Evolutionary conservation across 2,797 vertebrate genomes (phyloP).

Genomic region (Psittacula echo): DNA sequence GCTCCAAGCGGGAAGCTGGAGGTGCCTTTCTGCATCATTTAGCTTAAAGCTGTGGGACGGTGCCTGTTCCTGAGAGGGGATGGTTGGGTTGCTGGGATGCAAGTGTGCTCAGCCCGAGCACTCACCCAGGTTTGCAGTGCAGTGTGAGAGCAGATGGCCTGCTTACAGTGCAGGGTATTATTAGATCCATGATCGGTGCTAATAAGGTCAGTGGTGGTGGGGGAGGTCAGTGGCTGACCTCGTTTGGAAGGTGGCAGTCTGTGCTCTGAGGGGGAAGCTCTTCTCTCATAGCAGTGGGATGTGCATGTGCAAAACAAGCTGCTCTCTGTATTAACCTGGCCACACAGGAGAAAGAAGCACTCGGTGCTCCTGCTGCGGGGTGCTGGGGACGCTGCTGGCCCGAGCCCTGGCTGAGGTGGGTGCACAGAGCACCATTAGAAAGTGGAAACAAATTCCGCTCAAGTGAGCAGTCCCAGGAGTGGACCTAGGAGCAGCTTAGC

Average conservation of each 20-base stretch:
- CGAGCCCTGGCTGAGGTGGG: background rate
- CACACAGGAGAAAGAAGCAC: background rate
- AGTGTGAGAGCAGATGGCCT: constrained; percentile 63
- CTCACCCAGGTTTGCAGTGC: constrained; percentile 41
- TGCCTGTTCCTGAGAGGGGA: background rate
- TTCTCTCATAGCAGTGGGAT: background rate
- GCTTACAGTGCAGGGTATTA: constrained; percentile 66
- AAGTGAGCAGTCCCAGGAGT: background rate
- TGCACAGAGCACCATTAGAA: background rate
- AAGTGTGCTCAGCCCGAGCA: background rate
- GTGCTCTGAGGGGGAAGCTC: background rate
- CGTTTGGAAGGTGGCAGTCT: constrained; percentile 40
- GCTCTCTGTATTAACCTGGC: background rate
- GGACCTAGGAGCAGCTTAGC: background rate
- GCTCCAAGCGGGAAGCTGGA: background rate
- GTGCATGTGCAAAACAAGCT: background rate
- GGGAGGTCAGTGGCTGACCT: constrained; percentile 49
- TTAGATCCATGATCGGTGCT: constrained; percentile 73
- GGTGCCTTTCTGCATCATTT: background rate
- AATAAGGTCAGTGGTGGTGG: constrained; percentile 72
- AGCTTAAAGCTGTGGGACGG: background rate
- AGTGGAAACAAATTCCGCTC: background rate
- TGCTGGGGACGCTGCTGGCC: background rate
- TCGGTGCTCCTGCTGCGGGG: background rate
- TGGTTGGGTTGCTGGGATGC: background rate